These are phyloP conservation scores for Xanthorhoe spadicearia DNA, from an alignment of 2,888 invertebrate species.

Conservation along the genomic window DNA sequence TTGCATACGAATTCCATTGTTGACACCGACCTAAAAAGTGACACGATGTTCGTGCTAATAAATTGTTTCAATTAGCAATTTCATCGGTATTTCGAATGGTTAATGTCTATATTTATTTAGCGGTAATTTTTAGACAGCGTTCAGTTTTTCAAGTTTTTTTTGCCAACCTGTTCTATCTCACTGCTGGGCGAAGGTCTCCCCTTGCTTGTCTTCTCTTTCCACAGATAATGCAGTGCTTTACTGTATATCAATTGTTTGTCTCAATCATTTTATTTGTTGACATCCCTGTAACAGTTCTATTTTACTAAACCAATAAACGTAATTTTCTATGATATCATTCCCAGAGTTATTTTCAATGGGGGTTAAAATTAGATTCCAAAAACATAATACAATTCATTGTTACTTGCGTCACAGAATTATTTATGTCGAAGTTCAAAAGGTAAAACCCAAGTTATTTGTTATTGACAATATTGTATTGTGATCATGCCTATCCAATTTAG, in stretches of 20 bases:
- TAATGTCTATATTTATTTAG: slow-evolving; percentile 4
- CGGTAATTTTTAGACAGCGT: too few relatives aligned
- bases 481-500: neutral
- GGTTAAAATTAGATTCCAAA: neutral
- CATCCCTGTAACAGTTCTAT: neutral
- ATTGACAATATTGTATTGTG: neutral
- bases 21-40: slow-evolving; percentile 45
- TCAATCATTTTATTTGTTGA: too few relatives aligned
- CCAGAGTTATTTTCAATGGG: neutral
- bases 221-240: too few relatives aligned
- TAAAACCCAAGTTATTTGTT: neutral
- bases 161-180: too few relatives aligned
- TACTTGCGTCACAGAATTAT: slow-evolving; percentile 6
- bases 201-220: too few relatives aligned
- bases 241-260: too few relatives aligned
- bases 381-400: neutral
- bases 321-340: neutral
- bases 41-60: slow-evolving; percentile 48
- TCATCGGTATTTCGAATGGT: slow-evolving; percentile 30
- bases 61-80: slow-evolving; percentile 43
- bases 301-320: neutral
- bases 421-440: neutral
- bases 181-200: too few relatives aligned
- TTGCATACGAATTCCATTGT: slow-evolving; percentile 22
- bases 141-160: too few relatives aligned